These are phyloP conservation scores for Aphis gossypii DNA, from an alignment of 1,140 invertebrate genomes.

Conservation along the genomic window DNA sequence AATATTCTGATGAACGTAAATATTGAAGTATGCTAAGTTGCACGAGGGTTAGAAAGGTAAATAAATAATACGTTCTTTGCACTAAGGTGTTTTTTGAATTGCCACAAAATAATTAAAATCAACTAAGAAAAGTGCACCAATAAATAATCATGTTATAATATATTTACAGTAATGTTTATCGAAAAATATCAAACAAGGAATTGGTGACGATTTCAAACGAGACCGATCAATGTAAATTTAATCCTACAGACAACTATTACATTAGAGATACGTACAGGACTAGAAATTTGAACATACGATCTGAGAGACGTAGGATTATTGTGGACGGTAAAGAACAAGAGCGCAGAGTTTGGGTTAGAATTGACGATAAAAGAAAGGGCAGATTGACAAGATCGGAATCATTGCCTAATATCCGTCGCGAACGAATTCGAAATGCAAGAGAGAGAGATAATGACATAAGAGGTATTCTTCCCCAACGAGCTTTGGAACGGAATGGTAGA, in stretches of 20 bases:
- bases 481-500: not conserved
- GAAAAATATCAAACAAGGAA: not conserved
- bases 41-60: too few species aligned
- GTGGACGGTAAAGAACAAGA: slow-evolving; percentile 22
- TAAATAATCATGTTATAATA: not conserved
- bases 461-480: not conserved
- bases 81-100: not conserved
- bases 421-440: not conserved
- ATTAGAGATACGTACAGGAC: slow-evolving; percentile 43
- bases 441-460: not conserved
- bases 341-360: not conserved
- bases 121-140: not conserved
- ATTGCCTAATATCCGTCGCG: not conserved
- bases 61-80: too few species aligned
- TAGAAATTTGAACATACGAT: slow-evolving; percentile 33
- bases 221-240: not conserved
- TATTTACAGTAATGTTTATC: slow-evolving; percentile 32
- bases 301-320: not conserved
- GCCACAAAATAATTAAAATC: not conserved
- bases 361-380: not conserved
- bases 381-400: slow-evolving; percentile 34
- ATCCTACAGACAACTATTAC: not conserved
- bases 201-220: slow-evolving; percentile 9
- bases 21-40: too few species aligned
- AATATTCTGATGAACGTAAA: too few species aligned